These are phyloP conservation scores for Lepidonotus clava DNA, from an alignment of 2,888 invertebrate genomes.

Conservation along the genomic window DNA sequence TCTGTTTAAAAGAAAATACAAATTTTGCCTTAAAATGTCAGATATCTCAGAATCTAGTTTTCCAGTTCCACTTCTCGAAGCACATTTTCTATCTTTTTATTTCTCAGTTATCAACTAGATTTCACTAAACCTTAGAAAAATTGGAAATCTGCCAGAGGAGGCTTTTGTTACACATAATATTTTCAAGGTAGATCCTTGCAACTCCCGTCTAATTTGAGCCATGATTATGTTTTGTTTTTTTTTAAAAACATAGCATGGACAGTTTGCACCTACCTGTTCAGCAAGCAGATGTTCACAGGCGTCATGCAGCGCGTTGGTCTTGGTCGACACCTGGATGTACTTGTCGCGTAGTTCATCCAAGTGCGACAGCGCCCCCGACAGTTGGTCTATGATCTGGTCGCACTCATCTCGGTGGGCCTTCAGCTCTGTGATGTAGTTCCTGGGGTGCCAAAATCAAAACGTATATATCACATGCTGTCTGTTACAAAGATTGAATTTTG, in stretches of 20 bases:
- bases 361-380: slow-evolving; percentile 86
- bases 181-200: neutral
- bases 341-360: slow-evolving; percentile 88
- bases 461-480: neutral
- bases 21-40: no score
- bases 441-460: slow-evolving; percentile 63
- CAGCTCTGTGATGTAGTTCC: slow-evolving; percentile 86
- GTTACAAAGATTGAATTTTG: no score
- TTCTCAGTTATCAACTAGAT: no score
- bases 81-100: no score
- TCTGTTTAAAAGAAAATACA: slow-evolving; percentile 82
- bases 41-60: no score
- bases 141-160: no score
- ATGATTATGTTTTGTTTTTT: neutral
- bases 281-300: slow-evolving; percentile 95
- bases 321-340: slow-evolving; percentile 92
- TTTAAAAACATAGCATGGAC: neutral
- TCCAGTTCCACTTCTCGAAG: no score
- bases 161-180: no score
- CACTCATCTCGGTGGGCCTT: slow-evolving; percentile 78
- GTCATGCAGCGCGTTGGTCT: slow-evolving; percentile 94
- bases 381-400: slow-evolving; percentile 82
- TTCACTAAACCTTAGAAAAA: no score
- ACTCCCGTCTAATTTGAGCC: neutral
- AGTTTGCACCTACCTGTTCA: slow-evolving; percentile 84